Conservation (phyloP, 1,140 invertebrate species). For the Cydia amplana region DNA sequence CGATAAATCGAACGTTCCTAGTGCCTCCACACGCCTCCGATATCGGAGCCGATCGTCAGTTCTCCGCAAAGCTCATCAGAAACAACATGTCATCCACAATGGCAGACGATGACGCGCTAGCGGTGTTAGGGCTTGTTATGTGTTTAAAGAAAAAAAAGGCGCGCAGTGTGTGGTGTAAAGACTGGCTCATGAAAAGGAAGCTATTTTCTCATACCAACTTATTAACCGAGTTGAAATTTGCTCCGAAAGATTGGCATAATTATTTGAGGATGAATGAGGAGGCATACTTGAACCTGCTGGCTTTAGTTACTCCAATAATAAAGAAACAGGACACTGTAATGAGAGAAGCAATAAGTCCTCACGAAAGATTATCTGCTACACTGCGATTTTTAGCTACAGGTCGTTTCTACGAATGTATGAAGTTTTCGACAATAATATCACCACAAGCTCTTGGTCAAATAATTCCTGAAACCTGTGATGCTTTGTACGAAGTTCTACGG, state of each 20-base stretch:
- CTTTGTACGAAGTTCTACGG: slow-evolving; percentile 44
- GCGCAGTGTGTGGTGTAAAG: slow-evolving; percentile 40
- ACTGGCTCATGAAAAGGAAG: slow-evolving; percentile 43
- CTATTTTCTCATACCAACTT: slow-evolving; percentile 49
- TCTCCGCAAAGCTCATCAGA: too few relatives aligned
- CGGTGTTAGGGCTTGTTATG: slow-evolving; percentile 36
- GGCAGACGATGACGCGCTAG: slow-evolving; percentile 38
- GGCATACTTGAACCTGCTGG: slow-evolving; percentile 46
- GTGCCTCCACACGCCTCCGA: too few relatives aligned
- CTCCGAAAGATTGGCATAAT: slow-evolving; percentile 45
- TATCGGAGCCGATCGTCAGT: too few relatives aligned
- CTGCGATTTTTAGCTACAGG: slow-evolving; percentile 48
- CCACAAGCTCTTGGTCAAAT: slow-evolving; percentile 55
- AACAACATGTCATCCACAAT: neutral
- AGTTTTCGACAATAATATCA: slow-evolving; percentile 64
- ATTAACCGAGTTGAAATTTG: slow-evolving; percentile 44
- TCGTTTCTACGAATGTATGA: slow-evolving; percentile 46
- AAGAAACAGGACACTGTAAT: slow-evolving; percentile 50
- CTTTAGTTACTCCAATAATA: slow-evolving; percentile 48
- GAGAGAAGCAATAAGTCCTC: slow-evolving; percentile 44
- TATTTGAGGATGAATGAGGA: slow-evolving; percentile 38
- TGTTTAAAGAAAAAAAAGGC: slow-evolving; percentile 36
- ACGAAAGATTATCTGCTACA: slow-evolving; percentile 47
- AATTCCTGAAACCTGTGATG: slow-evolving; percentile 58
- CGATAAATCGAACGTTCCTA: too few relatives aligned